Evolutionary conservation across 2,888 invertebrate genomes (phyloP).

Genomic region (Drosophila suboccidentalis): DNA sequence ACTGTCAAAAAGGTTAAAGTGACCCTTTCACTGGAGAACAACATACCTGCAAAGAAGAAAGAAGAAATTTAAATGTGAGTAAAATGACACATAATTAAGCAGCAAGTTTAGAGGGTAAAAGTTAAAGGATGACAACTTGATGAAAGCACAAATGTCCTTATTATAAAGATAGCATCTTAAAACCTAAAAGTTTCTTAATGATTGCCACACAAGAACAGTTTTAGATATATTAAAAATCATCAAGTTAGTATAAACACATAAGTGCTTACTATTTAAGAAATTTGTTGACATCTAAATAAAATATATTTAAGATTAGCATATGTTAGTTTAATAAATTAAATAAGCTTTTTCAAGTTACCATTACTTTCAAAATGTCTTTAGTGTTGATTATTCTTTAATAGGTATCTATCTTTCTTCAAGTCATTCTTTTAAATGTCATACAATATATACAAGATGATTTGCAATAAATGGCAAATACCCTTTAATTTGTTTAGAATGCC

Average conservation of each 20-base stretch:
- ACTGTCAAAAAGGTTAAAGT: conserved; percentile 30
- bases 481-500: background rate
- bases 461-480: background rate
- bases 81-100: conserved; percentile 33
- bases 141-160: background rate
- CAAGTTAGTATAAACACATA: no score
- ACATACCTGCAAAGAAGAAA: conserved; percentile 50
- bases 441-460: background rate
- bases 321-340: no score
- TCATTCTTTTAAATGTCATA: background rate
- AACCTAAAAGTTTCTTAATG: no score
- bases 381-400: background rate
- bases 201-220: no score
- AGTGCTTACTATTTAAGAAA: no score
- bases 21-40: conserved; percentile 31
- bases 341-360: no score
- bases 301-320: no score
- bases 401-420: background rate
- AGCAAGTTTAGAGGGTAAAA: background rate
- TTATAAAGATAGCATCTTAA: background rate
- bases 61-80: conserved; percentile 25
- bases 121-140: background rate
- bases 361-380: background rate
- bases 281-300: no score
- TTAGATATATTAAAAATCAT: no score